Evolutionary conservation across 2,888 invertebrate species (phyloP).

Genomic region (Mylabris sibirica): DNA sequence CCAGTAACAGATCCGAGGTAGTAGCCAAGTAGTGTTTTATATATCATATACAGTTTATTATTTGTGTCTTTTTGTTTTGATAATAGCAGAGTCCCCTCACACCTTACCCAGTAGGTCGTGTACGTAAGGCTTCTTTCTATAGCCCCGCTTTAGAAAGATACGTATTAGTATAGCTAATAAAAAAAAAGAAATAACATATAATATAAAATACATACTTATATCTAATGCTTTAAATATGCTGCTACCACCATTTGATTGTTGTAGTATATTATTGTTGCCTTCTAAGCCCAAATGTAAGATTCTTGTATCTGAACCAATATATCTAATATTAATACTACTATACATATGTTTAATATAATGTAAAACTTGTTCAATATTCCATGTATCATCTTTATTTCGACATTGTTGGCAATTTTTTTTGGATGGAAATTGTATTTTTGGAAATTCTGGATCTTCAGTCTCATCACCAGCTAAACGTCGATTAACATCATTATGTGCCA

Average conservation of each 20-base stretch:
- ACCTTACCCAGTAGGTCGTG: conserved; percentile 77
- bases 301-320: conserved; percentile 59
- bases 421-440: conserved; percentile 89
- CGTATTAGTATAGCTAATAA: conserved; percentile 70
- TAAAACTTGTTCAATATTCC: conserved; percentile 71
- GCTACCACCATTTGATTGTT: conserved; percentile 20
- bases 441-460: conserved; percentile 89
- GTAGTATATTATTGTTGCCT: conserved; percentile 29
- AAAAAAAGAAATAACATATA: conserved; percentile 63
- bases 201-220: conserved; percentile 58
- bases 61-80: background rate
- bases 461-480: conserved; percentile 81
- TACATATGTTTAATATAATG: conserved; percentile 70
- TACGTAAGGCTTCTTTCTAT: conserved; percentile 77
- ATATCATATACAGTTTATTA: too few relatives aligned
- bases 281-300: conserved; percentile 53
- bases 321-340: conserved; percentile 60
- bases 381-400: conserved; percentile 63
- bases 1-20: background rate
- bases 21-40: conserved; percentile 1
- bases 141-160: conserved; percentile 76
- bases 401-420: conserved; percentile 74
- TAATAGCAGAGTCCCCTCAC: conserved; percentile 57
- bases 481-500: conserved; percentile 93
- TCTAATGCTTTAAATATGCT: conserved; percentile 53